Evolutionary conservation across 2,888 invertebrate species (phyloP), one percentile per base, ranked within the genome.

Genomic region (Nowickia ferox): DNA sequence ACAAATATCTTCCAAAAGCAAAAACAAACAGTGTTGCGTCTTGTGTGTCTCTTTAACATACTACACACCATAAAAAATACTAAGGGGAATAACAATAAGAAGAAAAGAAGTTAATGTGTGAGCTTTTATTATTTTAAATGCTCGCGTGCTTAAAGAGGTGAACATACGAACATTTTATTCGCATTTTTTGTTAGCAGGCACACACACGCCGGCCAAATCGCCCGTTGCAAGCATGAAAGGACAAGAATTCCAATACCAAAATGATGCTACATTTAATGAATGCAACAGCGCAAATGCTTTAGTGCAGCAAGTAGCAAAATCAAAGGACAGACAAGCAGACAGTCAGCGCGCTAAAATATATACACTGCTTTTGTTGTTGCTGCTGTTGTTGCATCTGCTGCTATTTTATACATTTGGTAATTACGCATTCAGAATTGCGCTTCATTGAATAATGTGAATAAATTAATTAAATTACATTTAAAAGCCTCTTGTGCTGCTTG

Each of bases 391-490:
- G 17, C 3, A 13, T 40, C 65, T 66, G 72, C 77, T 66, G 71
- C 77, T 65, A 65, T 76, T 74, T 15, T 48, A 65, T 78, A 72
- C 66, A 77, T 66, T 83, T 83, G 83, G 88, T 89, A 91, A 91
- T 91, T 91, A 90, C 90, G 90, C 90, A 91, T 91, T 90, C 91
- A 90, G 89, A 89, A 91, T 90, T 89, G 91, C 90, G 88, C 90
- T 90, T 89, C 91, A 91, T 90, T 91, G 91, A 91, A 90, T 91
- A 90, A 90, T 89, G 89, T 91, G 91, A 90, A 91, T 91, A 91
- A 91, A 91, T 91, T 91, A 91, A 91, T 91, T 91, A 90, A 91
- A 91, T 91, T 91, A 91, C 91, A 89, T 90, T 90, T 89, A 88
- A 87, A 75, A 87, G 84, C 75, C 81, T 87, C 76, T 74, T 72